Percentiles rank a stretch among this genome's conserved stretches.
Conservation (phyloP, 2,113 vertebrate species). For the Lophius piscatorius region DNA sequence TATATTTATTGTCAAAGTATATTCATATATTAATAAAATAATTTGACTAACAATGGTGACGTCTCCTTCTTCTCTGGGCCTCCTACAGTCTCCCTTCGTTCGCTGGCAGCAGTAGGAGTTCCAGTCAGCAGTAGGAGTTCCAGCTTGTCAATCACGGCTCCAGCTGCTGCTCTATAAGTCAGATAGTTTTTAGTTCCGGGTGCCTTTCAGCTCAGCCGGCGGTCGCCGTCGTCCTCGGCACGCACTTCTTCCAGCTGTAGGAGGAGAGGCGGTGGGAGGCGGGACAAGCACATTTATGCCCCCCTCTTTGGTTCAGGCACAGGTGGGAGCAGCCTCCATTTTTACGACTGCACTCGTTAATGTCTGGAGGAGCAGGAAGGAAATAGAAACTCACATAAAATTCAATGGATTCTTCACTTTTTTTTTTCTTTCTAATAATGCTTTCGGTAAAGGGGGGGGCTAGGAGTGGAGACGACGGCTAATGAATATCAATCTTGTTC, state of each 20-base stretch:
- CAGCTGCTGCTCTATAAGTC: not conserved
- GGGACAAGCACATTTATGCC: slow-evolving; percentile 70
- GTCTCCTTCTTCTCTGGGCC: not conserved
- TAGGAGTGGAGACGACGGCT: too few relatives aligned
- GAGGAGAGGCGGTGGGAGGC: slow-evolving; percentile 54
- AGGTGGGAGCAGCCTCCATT: slow-evolving; percentile 75
- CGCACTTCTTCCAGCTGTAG: slow-evolving; percentile 69
- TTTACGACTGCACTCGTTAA: slow-evolving; percentile 65
- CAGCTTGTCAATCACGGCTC: not conserved
- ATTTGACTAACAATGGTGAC: not conserved
- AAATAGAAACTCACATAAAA: not conserved
- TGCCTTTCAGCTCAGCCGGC: slow-evolving; percentile 4
- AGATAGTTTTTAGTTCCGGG: not conserved
- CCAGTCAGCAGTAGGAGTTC: not conserved
- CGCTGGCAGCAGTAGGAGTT: not conserved
- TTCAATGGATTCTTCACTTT: too few relatives aligned
- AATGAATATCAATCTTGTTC: too few relatives aligned
- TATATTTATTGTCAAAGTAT: slow-evolving; percentile 6
- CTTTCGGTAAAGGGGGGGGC: too few relatives aligned
- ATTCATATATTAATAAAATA: slow-evolving; percentile 24
- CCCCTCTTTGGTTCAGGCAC: slow-evolving; percentile 69
- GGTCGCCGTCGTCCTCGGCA: slow-evolving; percentile 18
- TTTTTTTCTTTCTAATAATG: not conserved
- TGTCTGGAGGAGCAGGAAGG: slow-evolving; percentile 46
- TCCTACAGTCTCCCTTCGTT: not conserved